Percentiles rank a stretch among this genome's conserved stretches.
These are phyloP conservation scores for Meloidogyne chitwoodi DNA, from an alignment of 1,140 invertebrate species.

Conservation along the genomic window DNA sequence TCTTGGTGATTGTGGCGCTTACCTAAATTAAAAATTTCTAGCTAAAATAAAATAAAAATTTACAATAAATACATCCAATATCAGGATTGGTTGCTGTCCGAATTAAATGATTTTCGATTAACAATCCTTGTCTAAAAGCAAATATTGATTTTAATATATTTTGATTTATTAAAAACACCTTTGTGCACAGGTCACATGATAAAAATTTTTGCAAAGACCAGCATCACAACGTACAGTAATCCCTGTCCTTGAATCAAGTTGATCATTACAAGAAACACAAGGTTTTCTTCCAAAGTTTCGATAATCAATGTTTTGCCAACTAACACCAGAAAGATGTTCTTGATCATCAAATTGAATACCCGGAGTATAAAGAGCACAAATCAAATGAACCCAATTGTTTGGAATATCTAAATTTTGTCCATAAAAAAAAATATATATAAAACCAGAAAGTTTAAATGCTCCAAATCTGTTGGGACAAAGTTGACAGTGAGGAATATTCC, in stretches of 20 bases:
- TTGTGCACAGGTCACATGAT: conserved; percentile 82
- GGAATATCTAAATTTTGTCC: conserved; percentile 17
- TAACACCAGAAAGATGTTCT: conserved; percentile 71
- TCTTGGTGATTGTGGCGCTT: conserved; percentile 38
- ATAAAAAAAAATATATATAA: conserved; percentile 64
- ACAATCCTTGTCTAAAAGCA: conserved; percentile 38
- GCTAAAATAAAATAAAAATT: no score
- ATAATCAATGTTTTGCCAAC: conserved; percentile 90
- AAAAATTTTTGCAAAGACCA: conserved; percentile 91
- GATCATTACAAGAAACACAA: conserved; percentile 74
- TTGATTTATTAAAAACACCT: conserved; percentile 24
- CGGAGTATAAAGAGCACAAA: conserved; percentile 90
- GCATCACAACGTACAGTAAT: conserved; percentile 94
- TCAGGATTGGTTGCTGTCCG: no score
- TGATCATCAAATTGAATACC: conserved; percentile 95
- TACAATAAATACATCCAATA: no score
- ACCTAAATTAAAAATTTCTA: conserved; percentile 21
- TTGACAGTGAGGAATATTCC: conserved; percentile 63
- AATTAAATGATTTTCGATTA: conserved; percentile 21
- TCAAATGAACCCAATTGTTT: conserved; percentile 84
- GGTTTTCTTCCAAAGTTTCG: conserved; percentile 84
- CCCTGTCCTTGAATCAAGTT: conserved; percentile 78
- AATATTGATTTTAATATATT: conserved; percentile 14
- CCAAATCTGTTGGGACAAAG: conserved; percentile 70
- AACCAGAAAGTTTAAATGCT: conserved; percentile 76